Evolutionary conservation across 2,888 invertebrate genomes (phyloP).

Genomic region (Drosophila nr. perissopoda): DNA sequence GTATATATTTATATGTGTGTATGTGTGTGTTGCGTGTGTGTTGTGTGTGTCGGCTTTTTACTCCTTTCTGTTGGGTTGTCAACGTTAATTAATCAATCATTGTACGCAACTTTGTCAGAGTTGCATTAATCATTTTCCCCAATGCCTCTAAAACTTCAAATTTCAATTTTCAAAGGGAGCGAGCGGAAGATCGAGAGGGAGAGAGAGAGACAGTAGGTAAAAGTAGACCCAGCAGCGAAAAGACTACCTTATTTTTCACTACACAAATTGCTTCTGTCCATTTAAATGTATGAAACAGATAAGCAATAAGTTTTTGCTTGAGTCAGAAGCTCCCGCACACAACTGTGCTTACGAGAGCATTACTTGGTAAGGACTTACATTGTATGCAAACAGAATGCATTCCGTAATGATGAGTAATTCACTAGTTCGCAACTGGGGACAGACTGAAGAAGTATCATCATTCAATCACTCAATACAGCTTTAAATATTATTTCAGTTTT

Average conservation of each 20-base stretch:
- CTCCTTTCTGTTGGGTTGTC: slow-evolving; percentile 70
- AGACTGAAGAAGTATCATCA: slow-evolving; percentile 31
- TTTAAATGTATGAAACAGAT: not conserved
- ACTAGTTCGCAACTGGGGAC: not conserved
- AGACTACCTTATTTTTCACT: not conserved
- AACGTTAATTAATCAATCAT: slow-evolving; percentile 80
- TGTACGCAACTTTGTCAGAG: slow-evolving; percentile 57
- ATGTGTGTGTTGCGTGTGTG: slow-evolving; percentile 19
- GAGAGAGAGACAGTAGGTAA: not conserved
- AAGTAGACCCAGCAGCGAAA: not conserved
- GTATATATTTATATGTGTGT: slow-evolving; percentile 1
- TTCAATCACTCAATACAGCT: slow-evolving; percentile 39
- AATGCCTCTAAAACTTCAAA: slow-evolving; percentile 49
- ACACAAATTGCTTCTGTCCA: not conserved
- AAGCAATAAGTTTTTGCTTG: not conserved
- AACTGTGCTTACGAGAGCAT: not conserved
- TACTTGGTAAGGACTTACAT: not conserved
- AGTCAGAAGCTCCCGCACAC: no score
- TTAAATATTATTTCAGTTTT: not conserved
- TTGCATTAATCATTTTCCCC: slow-evolving; percentile 70
- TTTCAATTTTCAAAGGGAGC: slow-evolving; percentile 44
- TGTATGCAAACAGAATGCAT: not conserved
- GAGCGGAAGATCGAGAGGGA: not conserved
- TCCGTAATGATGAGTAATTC: not conserved
- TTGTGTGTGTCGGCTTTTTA: slow-evolving; percentile 42